Evolutionary conservation across 35 echinoderm and acorn worm genomes (phyloP).

Genomic region (Nesometra sesokonis): DNA sequence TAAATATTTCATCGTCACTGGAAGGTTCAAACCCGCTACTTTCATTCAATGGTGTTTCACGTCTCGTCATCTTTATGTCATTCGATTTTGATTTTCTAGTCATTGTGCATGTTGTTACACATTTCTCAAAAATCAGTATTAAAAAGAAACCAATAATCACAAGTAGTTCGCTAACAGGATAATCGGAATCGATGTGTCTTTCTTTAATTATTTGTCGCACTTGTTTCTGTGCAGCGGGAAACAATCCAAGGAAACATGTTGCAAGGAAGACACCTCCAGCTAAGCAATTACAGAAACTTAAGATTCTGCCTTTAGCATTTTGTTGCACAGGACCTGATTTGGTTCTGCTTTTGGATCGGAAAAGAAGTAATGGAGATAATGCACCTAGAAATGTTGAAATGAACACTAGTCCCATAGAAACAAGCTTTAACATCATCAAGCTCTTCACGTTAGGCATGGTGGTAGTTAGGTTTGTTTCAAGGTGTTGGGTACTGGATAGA

Average conservation of each 20-base stretch:
- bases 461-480: background rate
- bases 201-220: conserved; percentile 51
- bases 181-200: conserved; percentile 15
- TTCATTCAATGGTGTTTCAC: background rate
- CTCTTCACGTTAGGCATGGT: conserved; percentile 8
- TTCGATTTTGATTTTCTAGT: background rate
- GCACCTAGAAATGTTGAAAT: conserved; percentile 52
- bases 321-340: background rate
- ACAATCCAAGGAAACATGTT: conserved; percentile 83
- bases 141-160: conserved; percentile 86
- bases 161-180: conserved; percentile 72
- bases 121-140: conserved; percentile 69
- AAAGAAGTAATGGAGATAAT: conserved; percentile 62
- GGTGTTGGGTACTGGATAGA: background rate
- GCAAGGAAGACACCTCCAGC: conserved; percentile 88
- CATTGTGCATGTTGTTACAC: conserved; percentile 23
- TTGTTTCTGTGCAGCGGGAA: conserved; percentile 72
- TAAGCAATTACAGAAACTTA: conserved; percentile 79
- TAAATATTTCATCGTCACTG: background rate
- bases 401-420: conserved; percentile 61
- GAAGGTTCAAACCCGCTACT: background rate
- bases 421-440: conserved; percentile 37
- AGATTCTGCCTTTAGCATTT: conserved; percentile 35
- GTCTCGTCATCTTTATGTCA: background rate
- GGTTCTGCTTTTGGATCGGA: conserved; percentile 21